Conservation (phyloP, 35 echinoderm and acorn worm genomes). For the Ophiothrix spiculata region DNA sequence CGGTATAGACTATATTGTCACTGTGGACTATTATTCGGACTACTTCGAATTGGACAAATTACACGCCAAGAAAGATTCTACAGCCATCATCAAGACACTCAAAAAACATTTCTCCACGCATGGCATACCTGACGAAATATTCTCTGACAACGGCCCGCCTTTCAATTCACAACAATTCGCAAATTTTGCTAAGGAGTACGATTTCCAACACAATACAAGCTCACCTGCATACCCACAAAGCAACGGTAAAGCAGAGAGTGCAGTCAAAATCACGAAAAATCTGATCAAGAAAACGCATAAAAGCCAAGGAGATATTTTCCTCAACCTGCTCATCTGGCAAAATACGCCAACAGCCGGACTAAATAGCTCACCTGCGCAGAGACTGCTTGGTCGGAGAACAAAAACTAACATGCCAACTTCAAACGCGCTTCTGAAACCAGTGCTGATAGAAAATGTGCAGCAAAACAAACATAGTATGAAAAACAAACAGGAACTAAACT, state of each 20-base stretch:
- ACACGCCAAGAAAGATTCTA: conserved; percentile 38
- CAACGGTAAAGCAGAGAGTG: conserved; percentile 46
- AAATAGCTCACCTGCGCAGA: conserved; percentile 44
- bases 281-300: conserved; percentile 20
- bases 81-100: conserved; percentile 28
- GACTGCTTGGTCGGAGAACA: conserved; percentile 21
- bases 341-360: conserved; percentile 43
- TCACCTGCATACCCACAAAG: conserved; percentile 17
- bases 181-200: conserved; percentile 22
- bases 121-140: conserved; percentile 12
- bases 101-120: conserved; percentile 47
- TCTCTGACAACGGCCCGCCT: conserved; percentile 15
- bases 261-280: too few relatives aligned
- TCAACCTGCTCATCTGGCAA: conserved; percentile 16
- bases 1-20: conserved; percentile 12
- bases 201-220: conserved; percentile 25
- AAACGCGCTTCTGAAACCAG: not conserved
- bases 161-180: conserved; percentile 32
- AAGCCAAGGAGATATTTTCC: conserved; percentile 15
- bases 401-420: conserved; percentile 31
- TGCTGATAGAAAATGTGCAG: not conserved
- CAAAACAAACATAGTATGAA: conserved; percentile 19
- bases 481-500: conserved; percentile 31
- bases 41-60: conserved; percentile 40
- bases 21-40: conserved; percentile 47